A percentile compares a stretch with the other conserved stretches of the same genome.
Evolutionary conservation across 2,888 invertebrate species (phyloP).

Genomic region (Drosophila setosimentum): DNA sequence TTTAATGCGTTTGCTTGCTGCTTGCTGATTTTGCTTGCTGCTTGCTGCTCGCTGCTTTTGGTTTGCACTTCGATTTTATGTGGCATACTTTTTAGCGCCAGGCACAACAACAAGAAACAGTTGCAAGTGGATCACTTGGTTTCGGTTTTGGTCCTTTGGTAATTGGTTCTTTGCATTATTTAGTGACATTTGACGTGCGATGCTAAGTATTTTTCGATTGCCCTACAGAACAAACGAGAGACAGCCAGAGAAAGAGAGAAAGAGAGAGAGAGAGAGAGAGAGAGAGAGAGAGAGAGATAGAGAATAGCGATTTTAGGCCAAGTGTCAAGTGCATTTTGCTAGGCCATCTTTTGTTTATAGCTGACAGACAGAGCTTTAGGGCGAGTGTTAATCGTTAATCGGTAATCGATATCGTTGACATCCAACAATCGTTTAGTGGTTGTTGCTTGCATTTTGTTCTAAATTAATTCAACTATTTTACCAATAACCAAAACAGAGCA

Average conservation of each 20-base stretch:
- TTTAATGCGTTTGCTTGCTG: conserved; percentile 72
- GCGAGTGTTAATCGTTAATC: neutral
- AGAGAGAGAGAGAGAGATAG: neutral
- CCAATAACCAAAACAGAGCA: neutral
- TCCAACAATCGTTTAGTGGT: neutral
- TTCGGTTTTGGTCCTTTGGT: conserved; percentile 36
- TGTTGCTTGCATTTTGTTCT: neutral
- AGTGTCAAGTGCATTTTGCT: conserved; percentile 11
- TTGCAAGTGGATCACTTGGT: conserved; percentile 61
- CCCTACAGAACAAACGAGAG: conserved; percentile 11
- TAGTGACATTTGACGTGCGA: conserved; percentile 58
- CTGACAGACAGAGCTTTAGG: neutral
- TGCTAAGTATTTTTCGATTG: conserved; percentile 64
- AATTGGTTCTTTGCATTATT: conserved; percentile 59
- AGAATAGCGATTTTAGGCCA: neutral
- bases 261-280: neutral
- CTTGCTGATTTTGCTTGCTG: conserved; percentile 46
- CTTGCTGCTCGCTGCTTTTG: conserved; percentile 17
- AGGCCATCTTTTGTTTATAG: conserved; percentile 5
- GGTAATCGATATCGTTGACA: conserved; percentile 6
- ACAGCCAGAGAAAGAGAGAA: neutral
- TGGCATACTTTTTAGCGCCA: conserved; percentile 63
- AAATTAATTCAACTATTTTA: neutral
- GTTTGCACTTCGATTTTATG: conserved; percentile 48
- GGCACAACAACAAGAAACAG: conserved; percentile 6